These are phyloP conservation scores for Oscheius sp. DNA, from an alignment of 2,888 invertebrate species.

Conservation along the genomic window DNA sequence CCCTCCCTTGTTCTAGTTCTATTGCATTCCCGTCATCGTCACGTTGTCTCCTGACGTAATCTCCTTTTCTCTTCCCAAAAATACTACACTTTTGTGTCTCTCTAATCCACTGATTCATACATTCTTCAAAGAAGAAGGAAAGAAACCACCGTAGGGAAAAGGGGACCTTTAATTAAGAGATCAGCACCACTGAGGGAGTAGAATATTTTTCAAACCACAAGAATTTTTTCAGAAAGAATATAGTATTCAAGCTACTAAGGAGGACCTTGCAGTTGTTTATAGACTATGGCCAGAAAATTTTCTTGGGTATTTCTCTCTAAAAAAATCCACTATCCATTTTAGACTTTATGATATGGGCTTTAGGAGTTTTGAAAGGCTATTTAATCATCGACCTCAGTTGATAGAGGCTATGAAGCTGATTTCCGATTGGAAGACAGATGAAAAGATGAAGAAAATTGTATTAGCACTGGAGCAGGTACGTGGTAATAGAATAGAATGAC, in stretches of 20 bases:
- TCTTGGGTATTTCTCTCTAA: conserved; percentile 1
- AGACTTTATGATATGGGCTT: conserved; percentile 33
- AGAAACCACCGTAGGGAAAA: too few species aligned
- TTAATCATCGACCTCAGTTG: conserved; percentile 28
- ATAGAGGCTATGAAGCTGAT: conserved; percentile 3
- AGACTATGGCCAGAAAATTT: conserved; percentile 30
- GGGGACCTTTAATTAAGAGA: too few species aligned
- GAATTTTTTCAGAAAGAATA: neutral
- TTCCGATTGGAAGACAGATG: conserved; percentile 18
- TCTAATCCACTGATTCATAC: too few species aligned
- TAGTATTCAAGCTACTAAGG: neutral
- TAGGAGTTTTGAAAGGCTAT: conserved; percentile 27
- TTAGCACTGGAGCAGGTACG: conserved; percentile 30
- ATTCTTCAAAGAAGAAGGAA: too few species aligned
- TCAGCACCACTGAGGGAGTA: too few species aligned
- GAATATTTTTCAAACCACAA: too few species aligned
- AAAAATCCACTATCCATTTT: neutral
- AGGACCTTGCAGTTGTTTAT: conserved; percentile 18
- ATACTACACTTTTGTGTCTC: too few species aligned
- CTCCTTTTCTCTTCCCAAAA: too few species aligned
- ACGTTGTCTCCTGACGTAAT: too few species aligned
- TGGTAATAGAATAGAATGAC: too few species aligned
- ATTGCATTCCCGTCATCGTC: too few species aligned
- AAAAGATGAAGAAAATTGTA: conserved; percentile 32
- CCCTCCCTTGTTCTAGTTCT: too few species aligned